Conservation (phyloP, 2,888 invertebrate genomes). For the Cerastis leucographa region DNA sequence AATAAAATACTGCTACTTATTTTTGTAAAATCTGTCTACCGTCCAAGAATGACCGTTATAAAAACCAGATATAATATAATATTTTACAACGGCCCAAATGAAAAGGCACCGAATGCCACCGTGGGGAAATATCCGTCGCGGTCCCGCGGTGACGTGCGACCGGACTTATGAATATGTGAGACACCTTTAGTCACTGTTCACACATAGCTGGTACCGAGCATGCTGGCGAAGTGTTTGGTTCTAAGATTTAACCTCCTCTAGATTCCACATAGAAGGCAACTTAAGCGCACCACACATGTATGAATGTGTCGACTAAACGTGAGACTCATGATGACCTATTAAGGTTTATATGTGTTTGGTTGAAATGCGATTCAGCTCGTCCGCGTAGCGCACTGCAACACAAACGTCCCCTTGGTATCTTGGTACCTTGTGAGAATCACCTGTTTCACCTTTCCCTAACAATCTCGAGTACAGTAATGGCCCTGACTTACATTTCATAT, state of each 20-base stretch:
- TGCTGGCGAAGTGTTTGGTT: too few species aligned
- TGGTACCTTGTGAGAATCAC: too few species aligned
- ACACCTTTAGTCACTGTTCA: neutral
- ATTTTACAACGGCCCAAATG: slow-evolving; percentile 48
- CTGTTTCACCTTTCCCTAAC: neutral
- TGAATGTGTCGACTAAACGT: too few species aligned
- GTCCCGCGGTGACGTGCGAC: slow-evolving; percentile 27
- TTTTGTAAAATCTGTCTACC: slow-evolving; percentile 9
- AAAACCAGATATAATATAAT: slow-evolving; percentile 13
- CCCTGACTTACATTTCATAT: neutral
- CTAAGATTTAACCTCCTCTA: too few species aligned
- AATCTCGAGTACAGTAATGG: neutral
- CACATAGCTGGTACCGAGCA: neutral
- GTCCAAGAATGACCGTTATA: neutral
- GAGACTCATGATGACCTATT: too few species aligned
- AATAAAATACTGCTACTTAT: neutral
- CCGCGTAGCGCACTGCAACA: too few species aligned
- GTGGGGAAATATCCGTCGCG: slow-evolving; percentile 48
- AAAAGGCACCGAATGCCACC: slow-evolving; percentile 48
- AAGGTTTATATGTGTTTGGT: too few species aligned
- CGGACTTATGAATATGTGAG: neutral
- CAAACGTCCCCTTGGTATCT: too few species aligned
- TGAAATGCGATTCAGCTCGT: too few species aligned
- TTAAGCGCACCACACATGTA: too few species aligned
- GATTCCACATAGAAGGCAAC: too few species aligned